Base-by-base conservation (phyloP, 2,888 invertebrate genomes). In the Drosophila tanythrix region DNA sequence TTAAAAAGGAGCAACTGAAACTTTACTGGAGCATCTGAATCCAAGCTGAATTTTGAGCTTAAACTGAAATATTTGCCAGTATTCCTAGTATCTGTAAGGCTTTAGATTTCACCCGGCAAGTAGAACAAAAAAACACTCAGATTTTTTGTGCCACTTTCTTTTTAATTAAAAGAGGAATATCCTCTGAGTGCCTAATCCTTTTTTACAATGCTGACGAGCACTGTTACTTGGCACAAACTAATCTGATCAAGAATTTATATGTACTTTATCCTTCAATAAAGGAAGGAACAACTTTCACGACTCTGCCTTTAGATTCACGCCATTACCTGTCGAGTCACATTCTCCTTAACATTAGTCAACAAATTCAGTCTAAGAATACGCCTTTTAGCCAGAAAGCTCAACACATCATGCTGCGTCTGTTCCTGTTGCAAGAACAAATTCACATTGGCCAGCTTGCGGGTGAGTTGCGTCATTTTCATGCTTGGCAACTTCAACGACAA, bases 401-500 rank as follows among this genome's bases (percentile, higher is more conserved):
- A 52, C 29, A 40, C 55, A 35, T 53, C 51, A 53, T 3, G 15
- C 5, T 15, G 13, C 35, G 1, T 8, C 3, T 29, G 25, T 51
- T 52, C 29, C 43, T 46, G 46, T 55, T 35, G 50, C 60, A 38
- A 55, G 46, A 53, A 64, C 38, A 59, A 63, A 48, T 62, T 46
- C 64, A 68, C 67, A 51, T 71, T 79, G 67, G 58, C 33, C 55
- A 63, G 53, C 64, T 71, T 71, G 71, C 71, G 64, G 67, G 57
- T 60, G 75, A 64, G 65, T 68, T 80, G 72, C 81, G 64, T 70
- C 70, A 81, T 67, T 82, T 77, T 68, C 58, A 80, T 63, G 71
- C 81, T 66, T 70, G 74, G 65, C 71, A 80, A 82, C 81, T 84
- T 82, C 65, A 75, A 77, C 73, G 64, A 50, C 72, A 81, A 53